Percentiles rank a stretch among this genome's conserved stretches.
Evolutionary conservation across 1,140 invertebrate species (phyloP).

Genomic region (Ptiloglossa arizonensis): DNA sequence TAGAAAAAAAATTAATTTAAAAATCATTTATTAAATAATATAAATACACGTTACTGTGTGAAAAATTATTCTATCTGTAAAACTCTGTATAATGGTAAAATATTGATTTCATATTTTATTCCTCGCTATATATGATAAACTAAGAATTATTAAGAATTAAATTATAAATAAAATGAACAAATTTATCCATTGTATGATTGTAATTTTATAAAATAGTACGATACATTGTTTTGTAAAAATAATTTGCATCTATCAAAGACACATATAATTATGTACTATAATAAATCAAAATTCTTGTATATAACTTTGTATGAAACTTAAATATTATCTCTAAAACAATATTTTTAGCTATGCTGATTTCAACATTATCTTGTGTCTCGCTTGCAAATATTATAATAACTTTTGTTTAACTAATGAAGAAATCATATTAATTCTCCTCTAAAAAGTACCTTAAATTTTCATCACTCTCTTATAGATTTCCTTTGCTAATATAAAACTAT

Average conservation of each 20-base stretch:
- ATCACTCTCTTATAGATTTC: slow-evolving; percentile 21
- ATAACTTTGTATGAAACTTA: not conserved
- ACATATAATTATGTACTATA: slow-evolving; percentile 13
- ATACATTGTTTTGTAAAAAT: slow-evolving; percentile 18
- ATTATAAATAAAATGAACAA: slow-evolving; percentile 8
- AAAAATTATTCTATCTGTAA: slow-evolving; percentile 7
- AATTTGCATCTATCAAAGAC: not conserved
- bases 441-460: slow-evolving; percentile 33
- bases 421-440: slow-evolving; percentile 34
- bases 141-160: slow-evolving; percentile 6
- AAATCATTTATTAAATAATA: not conserved
- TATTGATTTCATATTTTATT: slow-evolving; percentile 8
- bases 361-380: slow-evolving; percentile 42
- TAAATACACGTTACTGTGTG: not conserved
- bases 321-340: slow-evolving; percentile 4
- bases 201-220: slow-evolving; percentile 3
- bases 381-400: slow-evolving; percentile 45
- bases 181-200: not conserved
- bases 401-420: slow-evolving; percentile 43
- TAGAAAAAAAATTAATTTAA: slow-evolving; percentile 1
- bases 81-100: slow-evolving; percentile 1
- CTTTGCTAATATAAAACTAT: slow-evolving; percentile 28
- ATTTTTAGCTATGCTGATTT: slow-evolving; percentile 44
- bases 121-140: not conserved
- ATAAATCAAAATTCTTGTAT: slow-evolving; percentile 9